Base-by-base conservation (phyloP, 2,113 vertebrate species). In the Oryzias melastigma region DNA sequence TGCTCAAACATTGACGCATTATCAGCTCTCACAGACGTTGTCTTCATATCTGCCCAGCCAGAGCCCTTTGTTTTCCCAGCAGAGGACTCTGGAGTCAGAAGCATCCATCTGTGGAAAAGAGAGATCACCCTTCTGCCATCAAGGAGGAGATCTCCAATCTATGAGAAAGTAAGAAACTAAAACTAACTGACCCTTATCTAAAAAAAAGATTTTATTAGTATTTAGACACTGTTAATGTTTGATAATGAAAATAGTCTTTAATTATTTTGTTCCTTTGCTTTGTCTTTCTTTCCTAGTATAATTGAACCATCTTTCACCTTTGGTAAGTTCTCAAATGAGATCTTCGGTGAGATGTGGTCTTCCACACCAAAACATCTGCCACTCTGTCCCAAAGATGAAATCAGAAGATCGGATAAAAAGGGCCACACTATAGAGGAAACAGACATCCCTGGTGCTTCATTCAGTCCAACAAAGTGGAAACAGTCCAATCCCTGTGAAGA, bases 151-250 rank as follows among this genome's bases (percentile, higher is more conserved):
- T 18, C 47, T 40, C 27, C 42, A 55, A 14, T n/a, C 18, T 14
- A n/a, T n/a, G 49, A 64, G 16, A 46, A 52, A 44, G 86, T 88
- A 76, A 82, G 61, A 7, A 52, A 10, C 7, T 18, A 48, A 48
- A n/a, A 15, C 5, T n/a, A 46, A n/a, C 15, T 46, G 16, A 46
- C 7, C 44, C 3, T 3, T n/a, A 17, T 10, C 7, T n/a, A 3
- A 46, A n/a, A 46, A 5, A 40, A 15, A 0, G 48, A 27, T 16
- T 62, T 52, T 44, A 4, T 16, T 44, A 18, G 14, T 14, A 52
- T 17, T 15, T 6, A 44, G 3, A 35, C 7, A 8, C 20, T 49
- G 3, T 14, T 14, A 49, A 49, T 13, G 4, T 16, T 44, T 44
- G 43, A 16, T 17, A 16, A 47, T 17, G 16, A 47, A 47, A 19